Percentiles rank a stretch among this genome's conserved stretches.
Conservation (phyloP, 92 coral and sea anemone genomes). For the Diadumene lineata region DNA sequence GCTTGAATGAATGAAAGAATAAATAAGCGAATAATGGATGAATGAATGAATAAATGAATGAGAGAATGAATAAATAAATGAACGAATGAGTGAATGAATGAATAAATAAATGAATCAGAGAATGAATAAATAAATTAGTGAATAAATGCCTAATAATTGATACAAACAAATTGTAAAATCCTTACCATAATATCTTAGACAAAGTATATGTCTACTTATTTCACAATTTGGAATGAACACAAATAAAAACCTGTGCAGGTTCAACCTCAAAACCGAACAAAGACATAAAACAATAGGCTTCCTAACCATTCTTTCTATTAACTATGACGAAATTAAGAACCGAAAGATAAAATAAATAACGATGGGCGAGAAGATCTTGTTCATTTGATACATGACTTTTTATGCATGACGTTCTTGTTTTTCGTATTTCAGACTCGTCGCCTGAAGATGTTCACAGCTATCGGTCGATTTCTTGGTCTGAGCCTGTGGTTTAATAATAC, state of each 20-base stretch:
- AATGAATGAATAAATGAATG: not conserved
- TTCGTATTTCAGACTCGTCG: conserved; percentile 59
- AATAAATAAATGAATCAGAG: not conserved
- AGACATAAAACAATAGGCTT: no score
- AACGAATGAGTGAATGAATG: not conserved
- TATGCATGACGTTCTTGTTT: not conserved
- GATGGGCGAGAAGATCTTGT: not conserved
- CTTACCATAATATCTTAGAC: no score
- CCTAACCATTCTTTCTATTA: no score
- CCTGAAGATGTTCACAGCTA: conserved; percentile 82
- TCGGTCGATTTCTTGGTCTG: conserved; percentile 87
- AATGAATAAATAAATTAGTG: not conserved
- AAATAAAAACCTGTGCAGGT: no score
- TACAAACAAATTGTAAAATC: not conserved
- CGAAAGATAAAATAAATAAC: not conserved
- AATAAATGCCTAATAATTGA: not conserved
- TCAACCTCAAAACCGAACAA: no score
- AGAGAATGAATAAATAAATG: not conserved
- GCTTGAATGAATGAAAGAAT: not conserved
- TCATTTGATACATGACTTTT: not conserved
- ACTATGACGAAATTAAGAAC: not conserved
- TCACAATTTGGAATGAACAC: no score
- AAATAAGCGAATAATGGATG: not conserved
- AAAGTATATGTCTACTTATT: no score
- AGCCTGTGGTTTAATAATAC: conserved; percentile 92